Evolutionary conservation across 2,888 invertebrate species (phyloP), one percentile per base, ranked within the genome.

Genomic region (Anorthoa munda): DNA sequence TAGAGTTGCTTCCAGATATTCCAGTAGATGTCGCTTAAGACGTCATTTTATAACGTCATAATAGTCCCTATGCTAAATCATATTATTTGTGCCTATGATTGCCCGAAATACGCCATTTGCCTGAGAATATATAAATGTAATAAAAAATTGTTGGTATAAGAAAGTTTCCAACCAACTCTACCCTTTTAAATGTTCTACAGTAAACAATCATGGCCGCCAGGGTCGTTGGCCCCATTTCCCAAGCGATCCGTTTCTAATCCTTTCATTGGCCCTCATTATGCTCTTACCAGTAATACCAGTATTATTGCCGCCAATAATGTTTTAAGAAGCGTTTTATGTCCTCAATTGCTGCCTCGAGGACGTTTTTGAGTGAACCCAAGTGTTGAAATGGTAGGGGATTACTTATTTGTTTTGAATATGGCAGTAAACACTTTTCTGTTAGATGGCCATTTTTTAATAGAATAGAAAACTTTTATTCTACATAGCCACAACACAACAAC

Each of bases 201-300:
- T 2, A 60, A 48, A 77, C 73, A 64, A 15, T 73, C 46, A 77
- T 79, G 74, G 75, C 77, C 56, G 70, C 53, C 51, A 15, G 46
- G 68, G 66, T 80, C 67, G 21, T 51, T 79, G 77, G 78, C 86
- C 81, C 64, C 72, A 51, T 67, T 78, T 64, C 66, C 66, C 72
- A 12, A 26, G 56, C 78, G 66, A 81, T 77, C 73, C 66, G 77
- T 77, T 81, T 74, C 72, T 72, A 86, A 86, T 86, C 75, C 79
- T 74, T 81, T 66, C 69, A 81, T 64, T 73, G 74, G 60, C 65
- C 59, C 70, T 77, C 64, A 77, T 74, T 74, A 83, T 48, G 56
- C 61, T 65, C 65, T 74, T 61, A 64, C 68, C 50, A 56, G 21
- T 72, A 69, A 72, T 61, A 64, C 68, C 50, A 56, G 21, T 72